These are phyloP conservation scores for Caranx melampygus DNA, from an alignment of 2,113 vertebrate genomes.

Conservation along the genomic window DNA sequence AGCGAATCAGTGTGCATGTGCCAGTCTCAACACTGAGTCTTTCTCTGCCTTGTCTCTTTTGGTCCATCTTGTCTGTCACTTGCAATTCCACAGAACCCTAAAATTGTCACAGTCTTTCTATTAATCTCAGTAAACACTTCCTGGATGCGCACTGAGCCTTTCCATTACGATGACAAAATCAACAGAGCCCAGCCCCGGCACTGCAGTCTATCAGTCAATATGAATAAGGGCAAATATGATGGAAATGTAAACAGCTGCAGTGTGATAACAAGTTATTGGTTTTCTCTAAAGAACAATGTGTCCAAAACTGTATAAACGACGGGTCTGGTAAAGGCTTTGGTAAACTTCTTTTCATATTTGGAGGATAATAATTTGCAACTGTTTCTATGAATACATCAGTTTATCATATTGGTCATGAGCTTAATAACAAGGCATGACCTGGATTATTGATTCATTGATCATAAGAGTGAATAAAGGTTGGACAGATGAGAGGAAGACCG, in stretches of 20 bases:
- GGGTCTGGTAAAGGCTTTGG: not conserved
- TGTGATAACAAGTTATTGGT: constrained; percentile 17
- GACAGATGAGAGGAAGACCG: not conserved
- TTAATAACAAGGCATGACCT: not conserved
- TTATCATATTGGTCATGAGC: not conserved
- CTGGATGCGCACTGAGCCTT: constrained; percentile 31
- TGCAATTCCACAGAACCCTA: constrained; percentile 14
- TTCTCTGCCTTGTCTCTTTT: not conserved
- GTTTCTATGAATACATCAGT: not conserved
- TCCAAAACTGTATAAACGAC: not conserved
- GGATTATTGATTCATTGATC: constrained; percentile 15
- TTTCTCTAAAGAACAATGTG: not conserved
- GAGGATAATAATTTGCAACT: not conserved
- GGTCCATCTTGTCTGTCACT: not conserved
- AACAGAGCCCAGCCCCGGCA: constrained; percentile 12
- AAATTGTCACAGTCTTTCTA: constrained; percentile 39
- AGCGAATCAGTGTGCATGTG: not conserved
- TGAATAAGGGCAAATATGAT: constrained; percentile 28
- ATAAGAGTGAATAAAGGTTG: constrained; percentile 13
- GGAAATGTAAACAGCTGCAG: constrained; percentile 49
- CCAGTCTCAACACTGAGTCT: not conserved
- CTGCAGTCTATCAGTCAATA: constrained; percentile 48
- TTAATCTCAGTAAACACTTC: constrained; percentile 64
- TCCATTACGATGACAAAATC: constrained; percentile 44
- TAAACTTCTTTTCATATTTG: not conserved